Base-by-base conservation (phyloP, 2,888 invertebrate genomes). In the Rosalia funebris region DNA sequence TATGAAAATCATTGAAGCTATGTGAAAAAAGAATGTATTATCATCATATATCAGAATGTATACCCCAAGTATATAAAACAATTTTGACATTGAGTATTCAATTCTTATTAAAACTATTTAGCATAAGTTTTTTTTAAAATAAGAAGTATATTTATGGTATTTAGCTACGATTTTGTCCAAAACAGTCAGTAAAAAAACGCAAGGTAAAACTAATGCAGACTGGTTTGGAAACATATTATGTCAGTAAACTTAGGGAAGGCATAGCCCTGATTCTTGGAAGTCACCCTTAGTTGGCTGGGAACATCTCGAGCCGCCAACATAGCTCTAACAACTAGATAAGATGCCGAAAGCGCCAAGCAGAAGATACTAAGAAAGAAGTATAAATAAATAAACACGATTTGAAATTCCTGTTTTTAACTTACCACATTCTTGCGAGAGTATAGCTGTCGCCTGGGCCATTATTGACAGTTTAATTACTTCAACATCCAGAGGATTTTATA, bases 301-400 rank as follows among this genome's bases (percentile, higher is more conserved):
- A 71, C 68, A 60, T 62, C 69, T 68, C 63, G 65, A 65, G 63
- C 70, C 71, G 71, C 66, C 71, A 62, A 56, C 65, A 58, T 65
- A 63, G 68, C 68, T 69, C 63, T 68, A 63, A 69, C 69, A 70
- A 66, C 62, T 67, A 71, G 73, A 74, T 74, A 74, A 74, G 73
- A 71, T 67, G 72, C 72, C 72, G 71, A 74, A 72, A 72, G 72
- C 65, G 69, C 66, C 70, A 67, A 70, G 65, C 56, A 59, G 66
- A 62, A 71, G 71, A 74, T 72, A 71, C 70, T 65, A 63, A 68
- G 67, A 71, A 71, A 61, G 47, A 57, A 68, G 66, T 64, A 68
- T 73, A 73, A 73, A 73, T 73, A 74, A 74, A 74, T 71, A 72
- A 72, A 70, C 70, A 67, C 65, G 66, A 70, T 74, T 66, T 63